Evolutionary conservation across 2,113 vertebrate species (phyloP).

Genomic region (Ranitomeya variabilis): DNA sequence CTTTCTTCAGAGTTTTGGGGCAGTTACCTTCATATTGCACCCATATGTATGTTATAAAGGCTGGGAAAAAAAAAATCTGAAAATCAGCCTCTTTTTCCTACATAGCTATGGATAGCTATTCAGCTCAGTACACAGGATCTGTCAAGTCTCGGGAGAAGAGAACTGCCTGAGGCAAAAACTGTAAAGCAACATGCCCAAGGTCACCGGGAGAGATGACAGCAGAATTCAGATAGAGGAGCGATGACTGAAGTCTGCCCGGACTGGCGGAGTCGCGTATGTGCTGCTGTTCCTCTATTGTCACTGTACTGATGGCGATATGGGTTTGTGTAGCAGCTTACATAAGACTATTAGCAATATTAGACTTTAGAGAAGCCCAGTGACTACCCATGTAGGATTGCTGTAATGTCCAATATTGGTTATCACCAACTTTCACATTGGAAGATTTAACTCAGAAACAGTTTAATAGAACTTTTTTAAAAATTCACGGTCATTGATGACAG

Average conservation of each 20-base stretch:
- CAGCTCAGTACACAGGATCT: background rate
- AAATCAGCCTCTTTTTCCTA: background rate
- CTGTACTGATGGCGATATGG: background rate
- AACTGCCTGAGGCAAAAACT: conserved; percentile 20
- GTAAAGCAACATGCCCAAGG: conserved; percentile 37
- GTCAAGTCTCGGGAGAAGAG: conserved; percentile 5
- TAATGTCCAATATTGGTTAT: background rate
- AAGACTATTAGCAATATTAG: background rate
- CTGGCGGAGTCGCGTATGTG: background rate
- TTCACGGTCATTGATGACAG: background rate
- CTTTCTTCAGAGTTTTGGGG: background rate
- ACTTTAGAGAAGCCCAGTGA: background rate
- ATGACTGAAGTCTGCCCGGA: background rate
- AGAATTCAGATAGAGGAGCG: background rate
- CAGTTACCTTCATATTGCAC: too few relatives aligned
- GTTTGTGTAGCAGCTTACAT: background rate
- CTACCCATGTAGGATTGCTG: background rate
- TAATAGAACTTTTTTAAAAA: background rate
- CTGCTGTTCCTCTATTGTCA: background rate
- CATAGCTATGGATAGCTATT: background rate
- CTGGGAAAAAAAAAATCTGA: background rate
- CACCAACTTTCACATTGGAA: background rate
- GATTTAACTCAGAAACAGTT: background rate
- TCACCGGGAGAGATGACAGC: conserved; percentile 6
- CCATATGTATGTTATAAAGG: background rate